Evolutionary conservation across 2,888 invertebrate genomes (phyloP).

Genomic region (Phytoseiulus persimilis): DNA sequence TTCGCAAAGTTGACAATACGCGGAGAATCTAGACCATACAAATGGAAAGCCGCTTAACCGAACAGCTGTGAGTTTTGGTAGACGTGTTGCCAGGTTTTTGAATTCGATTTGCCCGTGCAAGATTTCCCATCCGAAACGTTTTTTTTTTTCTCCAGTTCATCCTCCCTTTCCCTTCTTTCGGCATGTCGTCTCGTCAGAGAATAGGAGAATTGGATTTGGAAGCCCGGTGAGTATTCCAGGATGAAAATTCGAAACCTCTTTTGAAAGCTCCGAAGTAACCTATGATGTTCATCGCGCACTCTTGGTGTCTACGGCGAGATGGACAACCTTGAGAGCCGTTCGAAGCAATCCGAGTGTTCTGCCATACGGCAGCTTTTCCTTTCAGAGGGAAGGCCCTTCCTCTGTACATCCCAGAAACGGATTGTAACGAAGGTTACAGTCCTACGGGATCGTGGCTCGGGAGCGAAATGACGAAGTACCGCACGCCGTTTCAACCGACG

Average conservation of each 20-base stretch:
- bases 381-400: too few relatives aligned
- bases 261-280: background rate
- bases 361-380: too few relatives aligned
- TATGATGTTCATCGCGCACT: too few relatives aligned
- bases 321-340: too few relatives aligned
- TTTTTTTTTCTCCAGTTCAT: background rate
- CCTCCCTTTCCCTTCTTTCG: background rate
- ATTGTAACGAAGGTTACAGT: too few relatives aligned
- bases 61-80: background rate
- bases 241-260: background rate
- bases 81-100: background rate
- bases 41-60: background rate
- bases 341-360: too few relatives aligned
- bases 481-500: too few relatives aligned
- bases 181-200: background rate
- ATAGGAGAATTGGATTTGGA: background rate
- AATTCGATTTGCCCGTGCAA: background rate
- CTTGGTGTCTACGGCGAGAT: too few relatives aligned
- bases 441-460: too few relatives aligned
- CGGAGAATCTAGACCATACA: background rate
- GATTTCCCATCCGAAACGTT: background rate
- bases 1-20: background rate
- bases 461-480: too few relatives aligned
- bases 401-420: too few relatives aligned
- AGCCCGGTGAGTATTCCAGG: background rate